phyloP scores from a whole-genome alignment of 2,113 vertebrate genomes.

The Channa argus region DNA sequence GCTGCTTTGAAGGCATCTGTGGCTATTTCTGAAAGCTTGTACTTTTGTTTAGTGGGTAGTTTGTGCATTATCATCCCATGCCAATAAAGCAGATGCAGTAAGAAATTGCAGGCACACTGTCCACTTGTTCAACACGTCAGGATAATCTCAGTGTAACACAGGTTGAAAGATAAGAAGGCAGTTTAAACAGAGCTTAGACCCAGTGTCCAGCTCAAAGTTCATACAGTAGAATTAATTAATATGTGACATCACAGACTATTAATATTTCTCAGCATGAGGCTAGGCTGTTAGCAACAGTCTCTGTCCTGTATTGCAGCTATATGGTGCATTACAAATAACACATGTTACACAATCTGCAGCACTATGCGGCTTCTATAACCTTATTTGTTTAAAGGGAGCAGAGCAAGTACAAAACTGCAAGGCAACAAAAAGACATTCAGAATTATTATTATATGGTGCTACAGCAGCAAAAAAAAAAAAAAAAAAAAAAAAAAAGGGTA shows the following conservation, averaged over 20 bases:
- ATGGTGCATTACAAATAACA: slow-evolving; percentile 62
- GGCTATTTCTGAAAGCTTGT: slow-evolving; percentile 55
- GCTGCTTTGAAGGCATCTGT: slow-evolving; percentile 61
- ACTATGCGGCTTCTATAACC: slow-evolving; percentile 55
- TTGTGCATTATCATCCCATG: slow-evolving; percentile 54
- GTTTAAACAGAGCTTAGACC: slow-evolving; percentile 41
- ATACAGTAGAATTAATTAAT: slow-evolving; percentile 48
- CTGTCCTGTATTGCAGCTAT: slow-evolving; percentile 78
- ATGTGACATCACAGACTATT: slow-evolving; percentile 66
- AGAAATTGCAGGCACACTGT: slow-evolving; percentile 27
- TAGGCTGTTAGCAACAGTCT: slow-evolving; percentile 78
- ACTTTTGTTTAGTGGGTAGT: slow-evolving; percentile 37
- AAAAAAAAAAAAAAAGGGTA: slow-evolving; percentile 18
- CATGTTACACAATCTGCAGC: slow-evolving; percentile 58
- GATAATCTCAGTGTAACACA: slow-evolving; percentile 54
- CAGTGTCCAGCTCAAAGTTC: slow-evolving; percentile 51
- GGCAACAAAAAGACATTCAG: slow-evolving; percentile 77
- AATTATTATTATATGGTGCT: slow-evolving; percentile 62
- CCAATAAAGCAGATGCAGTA: slow-evolving; percentile 15
- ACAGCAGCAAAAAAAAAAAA: slow-evolving; percentile 54
- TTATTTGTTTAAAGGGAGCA: slow-evolving; percentile 65
- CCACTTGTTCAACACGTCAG: slow-evolving; percentile 10
- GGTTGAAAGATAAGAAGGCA: slow-evolving; percentile 47
- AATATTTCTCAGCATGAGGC: slow-evolving; percentile 62
- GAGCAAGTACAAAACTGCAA: slow-evolving; percentile 71